Base-by-base conservation (phyloP, 2,888 invertebrate species). In the Athetis lepigone region DNA sequence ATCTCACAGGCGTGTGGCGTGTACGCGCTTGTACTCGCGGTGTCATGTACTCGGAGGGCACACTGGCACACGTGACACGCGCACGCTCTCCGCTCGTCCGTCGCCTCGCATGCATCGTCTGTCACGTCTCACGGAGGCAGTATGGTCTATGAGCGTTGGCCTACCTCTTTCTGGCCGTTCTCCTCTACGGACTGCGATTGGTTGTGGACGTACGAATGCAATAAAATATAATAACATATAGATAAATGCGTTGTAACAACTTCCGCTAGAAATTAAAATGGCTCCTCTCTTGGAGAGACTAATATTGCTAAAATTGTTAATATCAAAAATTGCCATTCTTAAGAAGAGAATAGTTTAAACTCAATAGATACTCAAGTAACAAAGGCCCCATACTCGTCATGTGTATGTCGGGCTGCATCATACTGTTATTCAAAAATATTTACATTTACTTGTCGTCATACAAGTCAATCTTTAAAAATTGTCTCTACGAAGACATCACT, bases 141-240 rank as follows among this genome's bases (percentile, higher is more conserved):
- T 84, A 86, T 80, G 78, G 83, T 90, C 89, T 87, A 88, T 90
- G 90, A 92, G 88, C 88, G 86, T 88, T 64, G 85, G 92, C 95
- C 94, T 95, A 95, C 95, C 95, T 95, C 95, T 90, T 88, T 94
- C 82, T 92, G 94, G 90, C 94, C 95, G 92, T 95, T 94, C 91
- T 95, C 95, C 94, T 94, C 95, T 92, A 95, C 93, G 88, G 95
- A 93, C 95, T 95, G 95, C 95, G 93, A 92, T 94, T 94, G 94
- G 94, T 94, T 93, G 94, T 94, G 89, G 95, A 90, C 93, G 95
- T 90, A 95, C 91, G 95, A 95, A 95, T 95, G 95, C 95, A 95
- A 95, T 95, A 94, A 95, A 94, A 95, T 94, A 90, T 93, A 93
- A 93, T 90, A 94, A 93, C 90, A 93, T 91, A 92, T 92, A 95